phyloP scores from a whole-genome alignment of 2,113 vertebrate genomes.

The Trachemys scripta region DNA sequence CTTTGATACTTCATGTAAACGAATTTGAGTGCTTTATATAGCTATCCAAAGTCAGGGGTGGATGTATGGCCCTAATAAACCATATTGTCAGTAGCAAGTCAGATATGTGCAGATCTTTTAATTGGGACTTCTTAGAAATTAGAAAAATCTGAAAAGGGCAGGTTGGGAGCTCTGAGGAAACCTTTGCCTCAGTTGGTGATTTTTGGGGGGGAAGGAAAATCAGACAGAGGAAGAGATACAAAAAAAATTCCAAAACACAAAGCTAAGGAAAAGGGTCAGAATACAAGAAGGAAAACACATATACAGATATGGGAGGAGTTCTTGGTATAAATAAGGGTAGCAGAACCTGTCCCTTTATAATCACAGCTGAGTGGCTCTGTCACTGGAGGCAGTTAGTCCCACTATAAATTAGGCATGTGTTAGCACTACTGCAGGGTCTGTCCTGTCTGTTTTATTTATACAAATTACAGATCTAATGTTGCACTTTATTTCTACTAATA shows the following conservation, averaged over 20 bases:
- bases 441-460: neutral
- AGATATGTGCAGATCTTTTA: neutral
- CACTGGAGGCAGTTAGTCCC: neutral
- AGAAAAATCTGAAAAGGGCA: neutral
- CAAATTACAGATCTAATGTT: neutral
- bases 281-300: neutral
- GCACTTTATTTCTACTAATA: neutral
- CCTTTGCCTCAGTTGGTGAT: neutral
- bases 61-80: neutral
- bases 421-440: neutral
- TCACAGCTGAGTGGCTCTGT: neutral
- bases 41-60: neutral
- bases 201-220: neutral
- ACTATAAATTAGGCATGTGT: neutral
- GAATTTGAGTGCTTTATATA: neutral
- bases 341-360: neutral
- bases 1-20: neutral
- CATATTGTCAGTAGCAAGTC: neutral
- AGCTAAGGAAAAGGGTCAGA: neutral
- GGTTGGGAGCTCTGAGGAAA: neutral
- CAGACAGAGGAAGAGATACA: neutral
- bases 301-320: neutral
- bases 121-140: neutral
- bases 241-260: neutral
- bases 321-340: neutral